Evolutionary conservation across 2,113 vertebrate species (phyloP).

Genomic region (Cathartes aura): DNA sequence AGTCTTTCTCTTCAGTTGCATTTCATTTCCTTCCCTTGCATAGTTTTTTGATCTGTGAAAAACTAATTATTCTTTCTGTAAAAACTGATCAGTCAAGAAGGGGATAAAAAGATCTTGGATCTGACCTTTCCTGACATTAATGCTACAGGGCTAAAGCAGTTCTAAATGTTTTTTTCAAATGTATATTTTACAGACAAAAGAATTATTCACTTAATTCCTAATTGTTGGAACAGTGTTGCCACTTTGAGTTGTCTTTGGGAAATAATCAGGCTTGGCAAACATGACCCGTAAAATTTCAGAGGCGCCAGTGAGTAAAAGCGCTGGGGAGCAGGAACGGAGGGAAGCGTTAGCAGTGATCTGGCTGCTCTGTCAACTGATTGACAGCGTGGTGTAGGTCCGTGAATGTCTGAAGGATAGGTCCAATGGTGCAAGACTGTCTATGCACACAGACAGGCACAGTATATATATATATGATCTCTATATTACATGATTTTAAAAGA

Average conservation of each 20-base stretch:
- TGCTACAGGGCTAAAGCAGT: not conserved
- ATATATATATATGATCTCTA: rapidly evolving
- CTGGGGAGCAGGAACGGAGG: not conserved
- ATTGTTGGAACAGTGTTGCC: not conserved
- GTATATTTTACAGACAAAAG: not conserved
- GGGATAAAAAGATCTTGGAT: not conserved
- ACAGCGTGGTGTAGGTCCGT: rapidly evolving
- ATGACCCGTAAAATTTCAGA: not conserved
- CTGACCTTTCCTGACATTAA: conserved; percentile 13
- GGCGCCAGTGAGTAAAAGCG: not conserved
- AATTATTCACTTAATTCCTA: not conserved
- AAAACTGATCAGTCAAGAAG: not conserved
- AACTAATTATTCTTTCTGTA: not conserved
- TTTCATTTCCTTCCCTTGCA: not conserved
- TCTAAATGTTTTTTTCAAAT: not conserved
- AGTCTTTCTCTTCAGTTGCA: not conserved
- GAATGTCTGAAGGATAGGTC: rapidly evolving
- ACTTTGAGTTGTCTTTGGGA: not conserved
- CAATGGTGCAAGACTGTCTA: rapidly evolving
- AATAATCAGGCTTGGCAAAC: not conserved
- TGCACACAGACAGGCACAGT: too few species aligned
- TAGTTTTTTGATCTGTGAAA: not conserved
- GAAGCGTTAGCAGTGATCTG: rapidly evolving
- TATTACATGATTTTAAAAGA: not conserved
- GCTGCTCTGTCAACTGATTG: rapidly evolving